Base-by-base conservation (phyloP, 1,140 invertebrate species). In the Conus betulinus region DNA sequence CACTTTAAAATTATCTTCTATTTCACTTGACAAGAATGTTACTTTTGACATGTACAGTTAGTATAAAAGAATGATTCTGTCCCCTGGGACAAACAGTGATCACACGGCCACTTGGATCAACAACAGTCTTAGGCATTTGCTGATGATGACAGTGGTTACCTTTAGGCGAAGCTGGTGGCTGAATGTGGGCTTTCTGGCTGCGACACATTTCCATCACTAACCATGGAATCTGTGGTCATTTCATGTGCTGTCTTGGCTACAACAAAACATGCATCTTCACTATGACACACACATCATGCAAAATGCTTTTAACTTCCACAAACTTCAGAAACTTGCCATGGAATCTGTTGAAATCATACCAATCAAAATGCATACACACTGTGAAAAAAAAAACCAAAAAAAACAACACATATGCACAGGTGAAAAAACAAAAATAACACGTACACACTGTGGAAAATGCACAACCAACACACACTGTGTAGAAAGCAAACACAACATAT, bases 191-290 rank as follows among this genome's bases (percentile, higher is more conserved):
- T 11, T 25, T 84, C 82, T 6, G 15, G 5, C 27, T n/a, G 15
- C n/a, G 23, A 27, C 55, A 55, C 23, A 76, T 27, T 60, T 20
- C 53, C 85, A 57, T 87, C 78, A 79, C 78, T 87, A n/a, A 78
- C 71, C 53, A 87, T 25, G 15, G 85, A 57, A 25, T 57, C 85
- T 39, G 51, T 23, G 71, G 76, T 55, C 76, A 60, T 57, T 87
- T 57, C 52, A 53, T 55, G 51, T 79, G 67, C 60, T n/a, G 3
- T 51, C 17, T 79, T 74, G 15, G 23, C 85, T 74, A 87, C 74
- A 87, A 87, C 71, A 87, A 87, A 87, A 78, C 85, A 87, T 87
- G 85, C 74, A 79, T 20, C 82, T 55, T 55, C 27, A 17, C 6
- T 10, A 25, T 23, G 27, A 8, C 23, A 11, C 27, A 84, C 57